Percentiles rank a stretch among this genome's conserved stretches.
Conservation (phyloP, 2,888 invertebrate species). For the Drosophila suboccidentalis region DNA sequence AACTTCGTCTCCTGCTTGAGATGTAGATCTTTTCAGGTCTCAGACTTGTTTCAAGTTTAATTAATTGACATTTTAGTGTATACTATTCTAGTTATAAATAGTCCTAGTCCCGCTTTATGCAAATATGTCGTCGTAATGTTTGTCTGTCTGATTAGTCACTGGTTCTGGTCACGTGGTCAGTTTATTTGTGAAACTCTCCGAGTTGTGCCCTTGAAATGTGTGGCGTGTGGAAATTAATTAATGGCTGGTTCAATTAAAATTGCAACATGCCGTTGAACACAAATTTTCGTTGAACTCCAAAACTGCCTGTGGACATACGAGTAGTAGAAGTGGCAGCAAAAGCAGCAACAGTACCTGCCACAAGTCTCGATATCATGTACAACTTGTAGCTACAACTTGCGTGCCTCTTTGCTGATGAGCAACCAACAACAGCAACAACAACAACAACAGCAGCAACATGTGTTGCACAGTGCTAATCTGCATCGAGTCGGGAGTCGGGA, state of each 20-base stretch:
- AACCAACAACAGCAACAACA: conserved; percentile 44
- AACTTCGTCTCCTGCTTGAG: too few species aligned
- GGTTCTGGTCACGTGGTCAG: conserved; percentile 43
- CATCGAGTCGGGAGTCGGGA: conserved; percentile 35
- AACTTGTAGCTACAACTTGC: conserved; percentile 80
- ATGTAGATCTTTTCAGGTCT: background rate
- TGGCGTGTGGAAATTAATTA: conserved; percentile 84
- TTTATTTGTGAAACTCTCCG: background rate
- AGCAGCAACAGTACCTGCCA: conserved; percentile 27
- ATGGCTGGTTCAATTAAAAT: conserved; percentile 85
- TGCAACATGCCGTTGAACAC: conserved; percentile 84
- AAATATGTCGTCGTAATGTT: background rate
- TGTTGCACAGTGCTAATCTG: conserved; percentile 75
- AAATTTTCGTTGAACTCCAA: conserved; percentile 57
- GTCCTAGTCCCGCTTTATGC: background rate
- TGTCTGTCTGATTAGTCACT: conserved; percentile 24
- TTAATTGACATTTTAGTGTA: background rate
- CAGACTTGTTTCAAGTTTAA: background rate
- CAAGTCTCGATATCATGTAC: conserved; percentile 59
- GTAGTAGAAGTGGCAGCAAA: conserved; percentile 23
- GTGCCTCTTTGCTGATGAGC: conserved; percentile 76
- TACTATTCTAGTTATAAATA: background rate
- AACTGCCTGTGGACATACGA: conserved; percentile 26
- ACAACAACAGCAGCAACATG: conserved; percentile 57
- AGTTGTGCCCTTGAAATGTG: conserved; percentile 32